These are phyloP conservation scores for Taurulus bubalis DNA, from an alignment of 2,113 vertebrate genomes.

Conservation along the genomic window DNA sequence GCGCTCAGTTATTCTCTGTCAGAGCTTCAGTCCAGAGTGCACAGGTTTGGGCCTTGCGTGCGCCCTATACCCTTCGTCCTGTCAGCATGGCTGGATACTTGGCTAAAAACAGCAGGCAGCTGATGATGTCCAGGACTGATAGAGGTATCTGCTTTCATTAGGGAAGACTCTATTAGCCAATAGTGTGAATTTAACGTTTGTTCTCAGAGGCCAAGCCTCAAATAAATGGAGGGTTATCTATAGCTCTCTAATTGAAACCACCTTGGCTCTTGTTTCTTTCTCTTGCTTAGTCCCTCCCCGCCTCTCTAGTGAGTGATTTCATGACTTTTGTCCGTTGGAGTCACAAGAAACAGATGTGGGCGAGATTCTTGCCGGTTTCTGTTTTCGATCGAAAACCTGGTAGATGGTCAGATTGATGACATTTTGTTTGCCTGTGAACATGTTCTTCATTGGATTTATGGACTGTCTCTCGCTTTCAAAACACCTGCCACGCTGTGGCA, in stretches of 20 bases:
- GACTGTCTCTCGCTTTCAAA: slow-evolving; percentile 71
- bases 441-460: slow-evolving; percentile 79
- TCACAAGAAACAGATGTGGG: slow-evolving; percentile 85
- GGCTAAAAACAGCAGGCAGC: slow-evolving; percentile 70
- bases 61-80: slow-evolving; percentile 71
- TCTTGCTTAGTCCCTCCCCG: slow-evolving; percentile 42
- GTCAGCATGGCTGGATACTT: slow-evolving; percentile 70
- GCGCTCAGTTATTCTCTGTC: slow-evolving; percentile 62
- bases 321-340: slow-evolving; percentile 78
- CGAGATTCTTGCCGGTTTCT: slow-evolving; percentile 76
- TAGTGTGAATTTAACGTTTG: slow-evolving; percentile 81
- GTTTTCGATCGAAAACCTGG: slow-evolving; percentile 73
- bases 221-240: slow-evolving; percentile 82
- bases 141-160: slow-evolving; percentile 77
- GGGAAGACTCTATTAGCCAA: slow-evolving; percentile 66
- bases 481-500: slow-evolving; percentile 68
- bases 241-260: slow-evolving; percentile 83
- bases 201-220: slow-evolving; percentile 66
- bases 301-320: slow-evolving; percentile 77
- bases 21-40: slow-evolving; percentile 58
- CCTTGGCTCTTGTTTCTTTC: slow-evolving; percentile 68
- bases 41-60: slow-evolving; percentile 69
- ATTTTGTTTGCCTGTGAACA: slow-evolving; percentile 82
- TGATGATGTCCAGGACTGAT: slow-evolving; percentile 77
- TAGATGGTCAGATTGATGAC: slow-evolving; percentile 77